Evolutionary conservation across 1,140 invertebrate species (phyloP).

Genomic region (Drosophila sp.): DNA sequence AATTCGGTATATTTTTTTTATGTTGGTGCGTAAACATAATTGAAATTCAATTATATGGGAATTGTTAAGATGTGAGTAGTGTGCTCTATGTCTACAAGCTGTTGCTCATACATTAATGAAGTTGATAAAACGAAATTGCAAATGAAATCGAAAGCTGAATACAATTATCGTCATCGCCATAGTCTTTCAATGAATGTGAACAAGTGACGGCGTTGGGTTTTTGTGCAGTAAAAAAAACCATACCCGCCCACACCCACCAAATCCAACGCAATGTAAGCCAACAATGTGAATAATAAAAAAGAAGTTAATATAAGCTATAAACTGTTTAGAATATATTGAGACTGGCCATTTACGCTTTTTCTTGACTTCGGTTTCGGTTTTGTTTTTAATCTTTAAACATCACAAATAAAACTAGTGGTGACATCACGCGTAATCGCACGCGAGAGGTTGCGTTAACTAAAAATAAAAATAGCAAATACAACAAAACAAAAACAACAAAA

Average conservation of each 20-base stretch:
- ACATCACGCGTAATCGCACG: slow-evolving; percentile 26
- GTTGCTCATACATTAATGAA: neutral
- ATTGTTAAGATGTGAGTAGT: slow-evolving; percentile 18
- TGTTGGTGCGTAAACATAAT: slow-evolving; percentile 7
- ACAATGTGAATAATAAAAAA: neutral
- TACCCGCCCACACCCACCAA: slow-evolving; percentile 47
- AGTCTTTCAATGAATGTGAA: slow-evolving; percentile 26
- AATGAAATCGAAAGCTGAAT: slow-evolving; percentile 24
- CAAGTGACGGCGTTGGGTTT: slow-evolving; percentile 27
- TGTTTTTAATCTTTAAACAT: slow-evolving; percentile 2
- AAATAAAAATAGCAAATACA: slow-evolving; percentile 71
- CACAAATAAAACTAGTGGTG: slow-evolving; percentile 20
- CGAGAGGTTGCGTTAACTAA: slow-evolving; percentile 50
- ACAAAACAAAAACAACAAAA: slow-evolving; percentile 3
- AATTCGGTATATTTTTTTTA: slow-evolving; percentile 2
- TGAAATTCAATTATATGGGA: slow-evolving; percentile 1
- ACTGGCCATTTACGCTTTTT: neutral
- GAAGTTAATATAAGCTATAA: neutral
- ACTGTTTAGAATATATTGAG: neutral
- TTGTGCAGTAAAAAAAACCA: slow-evolving; percentile 21
- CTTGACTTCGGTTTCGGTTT: slow-evolving; percentile 11
- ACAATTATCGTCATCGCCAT: slow-evolving; percentile 47
- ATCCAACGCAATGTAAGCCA: slow-evolving; percentile 5
- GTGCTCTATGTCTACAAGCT: neutral
- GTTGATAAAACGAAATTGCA: neutral